phyloP scores from a whole-genome alignment of 2,113 vertebrate genomes.

The Barbus barbus region DNA sequence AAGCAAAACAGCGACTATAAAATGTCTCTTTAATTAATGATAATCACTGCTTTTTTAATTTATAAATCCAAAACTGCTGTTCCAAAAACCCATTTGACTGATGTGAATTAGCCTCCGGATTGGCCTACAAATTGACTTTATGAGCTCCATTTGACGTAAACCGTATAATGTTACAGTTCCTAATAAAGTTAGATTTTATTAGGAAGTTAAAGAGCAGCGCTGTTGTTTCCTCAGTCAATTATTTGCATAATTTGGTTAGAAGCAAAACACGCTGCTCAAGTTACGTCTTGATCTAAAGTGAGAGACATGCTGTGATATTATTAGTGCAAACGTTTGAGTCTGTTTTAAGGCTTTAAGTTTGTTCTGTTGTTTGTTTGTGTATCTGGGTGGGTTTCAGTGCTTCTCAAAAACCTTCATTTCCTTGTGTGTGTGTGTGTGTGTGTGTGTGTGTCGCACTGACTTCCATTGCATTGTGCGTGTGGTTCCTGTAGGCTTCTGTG shows the following conservation, averaged over 20 bases:
- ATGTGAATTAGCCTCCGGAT: not conserved
- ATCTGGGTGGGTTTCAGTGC: no score
- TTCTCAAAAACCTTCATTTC: no score
- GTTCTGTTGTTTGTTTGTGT: not conserved
- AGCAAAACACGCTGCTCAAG: not conserved
- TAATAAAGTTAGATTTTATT: not conserved
- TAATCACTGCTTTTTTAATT: not conserved
- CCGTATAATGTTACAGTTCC: not conserved
- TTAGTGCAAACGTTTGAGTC: not conserved
- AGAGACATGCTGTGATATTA: not conserved
- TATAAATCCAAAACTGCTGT: not conserved
- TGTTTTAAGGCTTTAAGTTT: not conserved
- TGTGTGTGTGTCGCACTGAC: constrained; percentile 25
- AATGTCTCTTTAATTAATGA: not conserved
- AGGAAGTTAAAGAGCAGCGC: constrained; percentile 8
- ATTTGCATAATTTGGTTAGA: constrained; percentile 46
- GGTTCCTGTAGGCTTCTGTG: constrained; percentile 55
- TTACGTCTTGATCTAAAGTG: not conserved
- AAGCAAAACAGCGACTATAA: no score
- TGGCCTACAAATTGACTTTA: not conserved
- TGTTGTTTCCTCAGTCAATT: not conserved
- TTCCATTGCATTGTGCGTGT: constrained; percentile 40
- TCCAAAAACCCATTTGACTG: not conserved
- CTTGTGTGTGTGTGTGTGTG: not conserved
- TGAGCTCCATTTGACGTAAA: not conserved